A percentile compares a stretch with the other conserved stretches of the same genome.
Evolutionary conservation across 2,113 vertebrate genomes (phyloP).

Genomic region (Gambusia holbrooki): DNA sequence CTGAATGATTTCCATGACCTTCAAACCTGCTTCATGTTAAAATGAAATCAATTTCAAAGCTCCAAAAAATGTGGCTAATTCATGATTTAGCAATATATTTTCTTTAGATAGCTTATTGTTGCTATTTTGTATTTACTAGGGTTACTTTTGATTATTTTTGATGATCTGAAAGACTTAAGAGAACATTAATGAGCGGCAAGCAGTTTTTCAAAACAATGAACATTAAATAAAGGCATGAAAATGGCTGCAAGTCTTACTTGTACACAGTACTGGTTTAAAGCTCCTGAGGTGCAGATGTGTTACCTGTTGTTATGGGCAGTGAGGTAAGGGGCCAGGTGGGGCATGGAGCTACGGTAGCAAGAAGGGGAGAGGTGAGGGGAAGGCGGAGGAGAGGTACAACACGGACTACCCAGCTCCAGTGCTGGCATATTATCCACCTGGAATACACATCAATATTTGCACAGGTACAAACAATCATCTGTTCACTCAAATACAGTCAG

Average conservation of each 20-base stretch:
- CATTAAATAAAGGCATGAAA: neutral
- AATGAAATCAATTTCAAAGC: too few relatives aligned
- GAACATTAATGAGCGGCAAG: too few relatives aligned
- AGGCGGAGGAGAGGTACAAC: slow-evolving; percentile 68
- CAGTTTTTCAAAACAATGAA: too few relatives aligned
- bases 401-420: slow-evolving; percentile 71
- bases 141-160: too few relatives aligned
- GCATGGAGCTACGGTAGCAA: slow-evolving; percentile 70
- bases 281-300: slow-evolving; percentile 5
- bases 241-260: neutral
- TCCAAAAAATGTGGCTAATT: too few relatives aligned
- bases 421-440: slow-evolving; percentile 75
- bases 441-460: slow-evolving; percentile 54
- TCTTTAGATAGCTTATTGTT: too few relatives aligned
- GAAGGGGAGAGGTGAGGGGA: slow-evolving; percentile 73
- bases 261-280: neutral
- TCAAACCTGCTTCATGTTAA: too few relatives aligned
- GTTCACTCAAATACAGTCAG: slow-evolving; percentile 26
- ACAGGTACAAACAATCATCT: slow-evolving; percentile 19
- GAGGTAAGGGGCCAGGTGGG: slow-evolving; percentile 74
- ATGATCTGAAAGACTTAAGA: too few relatives aligned
- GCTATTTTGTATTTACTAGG: too few relatives aligned
- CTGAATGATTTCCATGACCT: too few relatives aligned
- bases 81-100: too few relatives aligned
- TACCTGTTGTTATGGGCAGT: slow-evolving; percentile 74